Conservation (phyloP, 2,888 invertebrate species). For the Polyploca ridens region DNA sequence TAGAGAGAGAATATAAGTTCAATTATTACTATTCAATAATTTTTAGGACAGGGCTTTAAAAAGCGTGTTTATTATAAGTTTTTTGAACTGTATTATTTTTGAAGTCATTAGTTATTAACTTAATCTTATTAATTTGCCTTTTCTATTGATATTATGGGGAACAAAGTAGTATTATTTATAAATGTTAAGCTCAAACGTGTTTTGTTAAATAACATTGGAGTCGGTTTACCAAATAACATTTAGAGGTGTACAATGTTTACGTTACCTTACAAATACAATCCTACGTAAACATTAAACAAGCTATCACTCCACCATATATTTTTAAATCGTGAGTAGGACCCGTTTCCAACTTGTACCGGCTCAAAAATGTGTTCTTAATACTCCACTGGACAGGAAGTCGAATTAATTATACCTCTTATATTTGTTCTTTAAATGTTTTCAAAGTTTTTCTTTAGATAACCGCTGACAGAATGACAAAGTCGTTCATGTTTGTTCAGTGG, state of each 20-base stretch:
- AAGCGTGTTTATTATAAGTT: too few relatives aligned
- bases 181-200: constrained; percentile 43
- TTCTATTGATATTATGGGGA: background rate
- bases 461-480: background rate
- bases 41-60: background rate
- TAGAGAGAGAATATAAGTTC: too few relatives aligned
- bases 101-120: background rate
- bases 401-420: background rate
- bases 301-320: constrained; percentile 32
- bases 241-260: constrained; percentile 48
- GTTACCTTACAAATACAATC: constrained; percentile 45
- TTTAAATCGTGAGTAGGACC: constrained; percentile 24
- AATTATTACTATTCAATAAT: too few relatives aligned
- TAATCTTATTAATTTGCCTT: background rate
- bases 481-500: background rate
- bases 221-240: constrained; percentile 46
- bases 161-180: constrained; percentile 10
- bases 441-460: background rate
- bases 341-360: constrained; percentile 26
- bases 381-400: too few relatives aligned
- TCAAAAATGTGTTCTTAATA: constrained; percentile 19
- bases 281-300: constrained; percentile 52
- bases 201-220: constrained; percentile 46
- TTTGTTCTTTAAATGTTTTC: background rate
- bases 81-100: too few relatives aligned